Conservation (phyloP, 30 jellyfish, hydroid and myxozoan species). For the Hydractinia symbiolongicarpus region DNA sequence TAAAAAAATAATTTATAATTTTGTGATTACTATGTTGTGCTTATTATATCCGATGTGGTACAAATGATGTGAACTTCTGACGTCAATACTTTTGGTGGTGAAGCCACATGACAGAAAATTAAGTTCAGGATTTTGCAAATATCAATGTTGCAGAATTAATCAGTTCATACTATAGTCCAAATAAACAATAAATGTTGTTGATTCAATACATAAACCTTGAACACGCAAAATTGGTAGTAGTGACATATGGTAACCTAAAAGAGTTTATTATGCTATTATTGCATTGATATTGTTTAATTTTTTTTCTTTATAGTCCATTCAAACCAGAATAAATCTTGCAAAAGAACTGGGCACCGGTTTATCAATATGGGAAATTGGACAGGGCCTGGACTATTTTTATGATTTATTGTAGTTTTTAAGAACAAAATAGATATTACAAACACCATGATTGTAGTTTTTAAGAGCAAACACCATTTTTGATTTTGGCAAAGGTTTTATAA, state of each 20-base stretch:
- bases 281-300: not conserved
- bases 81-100: too few species aligned
- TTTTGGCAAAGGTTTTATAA: too few species aligned
- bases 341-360: slow-evolving; percentile 94
- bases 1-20: not conserved
- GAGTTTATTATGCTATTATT: not conserved
- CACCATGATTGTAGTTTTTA: slow-evolving; percentile 28
- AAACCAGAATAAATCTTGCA: slow-evolving; percentile 70
- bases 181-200: too few species aligned
- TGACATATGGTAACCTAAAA: not conserved
- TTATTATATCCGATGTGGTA: too few species aligned
- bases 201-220: too few species aligned
- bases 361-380: slow-evolving; percentile 99
- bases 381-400: slow-evolving; percentile 95
- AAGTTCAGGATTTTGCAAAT: too few species aligned
- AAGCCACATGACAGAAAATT: too few species aligned
- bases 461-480: not conserved
- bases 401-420: slow-evolving; percentile 53
- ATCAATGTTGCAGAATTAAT: too few species aligned
- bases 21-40: too few species aligned
- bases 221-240: too few species aligned
- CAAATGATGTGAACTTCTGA: too few species aligned
- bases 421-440: not conserved
- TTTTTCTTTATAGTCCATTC: slow-evolving; percentile 52
- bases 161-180: too few species aligned